These are phyloP conservation scores for Irena cyanogastra DNA, from an alignment of 2,113 vertebrate genomes.

Conservation along the genomic window DNA sequence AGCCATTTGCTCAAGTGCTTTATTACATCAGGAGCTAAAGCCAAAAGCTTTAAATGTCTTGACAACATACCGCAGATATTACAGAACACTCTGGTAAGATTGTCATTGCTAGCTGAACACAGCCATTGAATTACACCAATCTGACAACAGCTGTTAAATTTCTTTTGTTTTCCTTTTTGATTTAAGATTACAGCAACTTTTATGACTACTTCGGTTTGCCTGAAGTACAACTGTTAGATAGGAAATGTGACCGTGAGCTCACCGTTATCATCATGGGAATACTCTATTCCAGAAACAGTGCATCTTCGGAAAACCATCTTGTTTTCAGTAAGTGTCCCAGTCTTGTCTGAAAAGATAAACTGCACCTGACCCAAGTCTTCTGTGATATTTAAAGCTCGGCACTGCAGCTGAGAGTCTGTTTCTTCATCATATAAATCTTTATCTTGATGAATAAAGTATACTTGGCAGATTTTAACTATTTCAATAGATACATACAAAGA, in stretches of 20 bases:
- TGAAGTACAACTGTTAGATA: not conserved
- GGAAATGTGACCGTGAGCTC: conserved; percentile 42
- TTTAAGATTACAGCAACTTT: not conserved
- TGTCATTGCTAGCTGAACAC: not conserved
- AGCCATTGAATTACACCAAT: not conserved
- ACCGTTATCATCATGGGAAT: conserved; percentile 97
- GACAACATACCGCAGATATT: not conserved
- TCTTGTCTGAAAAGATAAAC: conserved; percentile 98
- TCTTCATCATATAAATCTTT: conserved; percentile 93
- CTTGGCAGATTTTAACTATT: conserved; percentile 97
- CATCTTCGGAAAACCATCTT: conserved; percentile 98
- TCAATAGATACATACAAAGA: conserved; percentile 98
- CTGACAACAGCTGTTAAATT: not conserved
- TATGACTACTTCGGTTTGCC: not conserved
- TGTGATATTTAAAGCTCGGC: conserved; percentile 94
- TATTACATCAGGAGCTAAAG: not conserved
- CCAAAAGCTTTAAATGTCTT: not conserved
- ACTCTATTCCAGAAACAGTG: conserved; percentile 92
- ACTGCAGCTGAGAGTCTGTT: conserved; percentile 90
- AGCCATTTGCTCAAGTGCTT: not conserved
- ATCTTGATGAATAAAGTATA: conserved; percentile 97
- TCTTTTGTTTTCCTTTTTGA: not conserved
- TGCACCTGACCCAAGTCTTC: conserved; percentile 97
- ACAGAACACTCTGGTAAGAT: not conserved
- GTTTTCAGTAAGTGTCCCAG: conserved; percentile 95